A percentile compares a stretch with the other conserved stretches of the same genome.
Conservation (phyloP, 2,113 vertebrate species). For the Hippopotamus amphibius region DNA sequence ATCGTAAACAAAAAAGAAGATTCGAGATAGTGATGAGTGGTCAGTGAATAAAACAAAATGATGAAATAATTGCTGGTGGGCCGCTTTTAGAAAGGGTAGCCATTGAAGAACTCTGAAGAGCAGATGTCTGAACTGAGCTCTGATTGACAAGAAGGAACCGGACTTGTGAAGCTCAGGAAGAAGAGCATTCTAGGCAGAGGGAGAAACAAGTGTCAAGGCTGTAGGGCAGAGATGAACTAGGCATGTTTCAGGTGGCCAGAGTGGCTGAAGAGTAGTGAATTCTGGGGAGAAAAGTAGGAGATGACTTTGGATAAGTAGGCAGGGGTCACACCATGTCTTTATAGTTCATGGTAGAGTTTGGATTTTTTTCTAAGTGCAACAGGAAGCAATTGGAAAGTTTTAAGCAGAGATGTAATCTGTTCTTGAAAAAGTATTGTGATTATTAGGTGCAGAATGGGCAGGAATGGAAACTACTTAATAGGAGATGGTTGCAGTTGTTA, state of each 20-base stretch:
- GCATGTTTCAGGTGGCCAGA: neutral
- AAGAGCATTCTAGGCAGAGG: neutral
- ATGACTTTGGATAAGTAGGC: neutral
- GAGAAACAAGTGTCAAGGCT: neutral
- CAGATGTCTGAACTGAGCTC: neutral
- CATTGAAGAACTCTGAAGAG: neutral
- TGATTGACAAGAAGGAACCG: neutral
- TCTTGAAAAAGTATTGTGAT: conserved; percentile 11
- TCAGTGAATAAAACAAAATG: neutral
- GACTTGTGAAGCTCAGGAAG: neutral
- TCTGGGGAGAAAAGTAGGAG: neutral
- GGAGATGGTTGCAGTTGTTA: neutral
- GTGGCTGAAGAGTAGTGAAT: neutral
- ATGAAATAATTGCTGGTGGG: neutral
- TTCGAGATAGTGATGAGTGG: neutral
- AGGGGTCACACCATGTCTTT: neutral
- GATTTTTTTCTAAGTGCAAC: conserved; percentile 1
- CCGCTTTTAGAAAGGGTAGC: neutral
- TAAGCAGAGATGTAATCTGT: conserved; percentile 31
- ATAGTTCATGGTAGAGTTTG: neutral
- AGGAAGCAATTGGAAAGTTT: neutral
- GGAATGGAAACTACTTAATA: conserved; percentile 5
- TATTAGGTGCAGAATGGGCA: neutral
- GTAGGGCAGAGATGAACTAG: neutral
- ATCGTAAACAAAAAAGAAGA: neutral